phyloP scores from a whole-genome alignment of 2,888 invertebrate genomes.

The Exephanes ischioxanthus region DNA sequence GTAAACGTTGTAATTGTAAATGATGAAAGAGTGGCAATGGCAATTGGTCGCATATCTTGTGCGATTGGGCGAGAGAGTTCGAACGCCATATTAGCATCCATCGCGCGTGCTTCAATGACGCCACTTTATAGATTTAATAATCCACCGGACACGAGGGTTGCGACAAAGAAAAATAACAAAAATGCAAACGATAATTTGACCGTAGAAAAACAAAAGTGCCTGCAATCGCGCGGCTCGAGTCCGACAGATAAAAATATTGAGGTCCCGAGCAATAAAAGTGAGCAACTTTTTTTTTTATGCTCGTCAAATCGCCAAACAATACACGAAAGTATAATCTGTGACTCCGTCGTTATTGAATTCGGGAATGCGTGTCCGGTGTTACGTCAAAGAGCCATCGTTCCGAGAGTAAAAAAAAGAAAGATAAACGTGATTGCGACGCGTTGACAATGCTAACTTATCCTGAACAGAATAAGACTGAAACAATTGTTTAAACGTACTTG shows the following conservation, averaged over 20 bases:
- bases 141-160: conserved; percentile 12
- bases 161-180: conserved; percentile 5
- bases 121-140: conserved; percentile 43
- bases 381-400: conserved; percentile 24
- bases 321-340: conserved; percentile 16
- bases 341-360: conserved; percentile 12
- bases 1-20: conserved; percentile 12
- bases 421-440: conserved; percentile 42
- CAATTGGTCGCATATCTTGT: conserved; percentile 10
- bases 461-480: conserved; percentile 83
- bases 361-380: not conserved
- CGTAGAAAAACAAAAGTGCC: conserved; percentile 10
- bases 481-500: conserved; percentile 79
- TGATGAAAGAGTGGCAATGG: conserved; percentile 18
- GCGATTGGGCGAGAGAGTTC: conserved; percentile 34
- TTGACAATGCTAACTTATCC: conserved; percentile 72
- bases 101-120: conserved; percentile 23
- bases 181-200: conserved; percentile 4
- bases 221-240: not conserved
- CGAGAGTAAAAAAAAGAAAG: conserved; percentile 23
- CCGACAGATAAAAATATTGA: conserved; percentile 34
- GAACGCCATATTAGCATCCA: conserved; percentile 32
- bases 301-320: not conserved
- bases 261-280: conserved; percentile 12
- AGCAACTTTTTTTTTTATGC: conserved; percentile 3